phyloP scores from a whole-genome alignment of 2,113 vertebrate species.

The Ictalurus punctatus region DNA sequence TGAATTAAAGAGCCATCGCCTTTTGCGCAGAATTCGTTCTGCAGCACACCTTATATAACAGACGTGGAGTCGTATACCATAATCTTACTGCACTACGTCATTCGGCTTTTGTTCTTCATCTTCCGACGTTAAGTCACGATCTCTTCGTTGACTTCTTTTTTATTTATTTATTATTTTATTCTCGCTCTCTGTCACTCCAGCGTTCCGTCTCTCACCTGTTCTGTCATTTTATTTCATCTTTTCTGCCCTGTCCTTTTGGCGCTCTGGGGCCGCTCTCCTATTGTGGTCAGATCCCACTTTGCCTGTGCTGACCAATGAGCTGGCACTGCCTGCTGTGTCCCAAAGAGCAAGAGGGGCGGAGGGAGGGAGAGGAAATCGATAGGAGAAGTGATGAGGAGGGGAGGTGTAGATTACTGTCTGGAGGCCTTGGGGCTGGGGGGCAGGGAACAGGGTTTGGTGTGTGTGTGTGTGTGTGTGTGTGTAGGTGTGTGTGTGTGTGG shows the following conservation, averaged over 20 bases:
- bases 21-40: background rate
- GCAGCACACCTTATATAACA: background rate
- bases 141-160: background rate
- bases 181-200: background rate
- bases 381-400: slow-evolving; percentile 57
- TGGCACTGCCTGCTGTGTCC: slow-evolving; percentile 54
- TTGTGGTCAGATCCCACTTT: slow-evolving; percentile 50
- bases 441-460: slow-evolving; percentile 30
- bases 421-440: slow-evolving; percentile 53
- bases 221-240: slow-evolving; percentile 32
- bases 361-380: slow-evolving; percentile 58
- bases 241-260: slow-evolving; percentile 27
- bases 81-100: too few species aligned
- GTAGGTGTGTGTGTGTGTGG: slow-evolving; percentile 12
- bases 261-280: slow-evolving; percentile 39
- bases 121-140: background rate
- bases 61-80: background rate
- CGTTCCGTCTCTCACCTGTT: background rate
- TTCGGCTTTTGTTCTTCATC: background rate
- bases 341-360: slow-evolving; percentile 62
- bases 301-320: slow-evolving; percentile 55
- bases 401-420: slow-evolving; percentile 60
- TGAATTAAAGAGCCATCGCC: background rate
- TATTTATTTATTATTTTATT: background rate
- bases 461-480: background rate